A percentile compares a stretch with the other conserved stretches of the same genome.
Evolutionary conservation across 1,140 invertebrate genomes (phyloP).

Genomic region (Thaumatotibia leucotreta): DNA sequence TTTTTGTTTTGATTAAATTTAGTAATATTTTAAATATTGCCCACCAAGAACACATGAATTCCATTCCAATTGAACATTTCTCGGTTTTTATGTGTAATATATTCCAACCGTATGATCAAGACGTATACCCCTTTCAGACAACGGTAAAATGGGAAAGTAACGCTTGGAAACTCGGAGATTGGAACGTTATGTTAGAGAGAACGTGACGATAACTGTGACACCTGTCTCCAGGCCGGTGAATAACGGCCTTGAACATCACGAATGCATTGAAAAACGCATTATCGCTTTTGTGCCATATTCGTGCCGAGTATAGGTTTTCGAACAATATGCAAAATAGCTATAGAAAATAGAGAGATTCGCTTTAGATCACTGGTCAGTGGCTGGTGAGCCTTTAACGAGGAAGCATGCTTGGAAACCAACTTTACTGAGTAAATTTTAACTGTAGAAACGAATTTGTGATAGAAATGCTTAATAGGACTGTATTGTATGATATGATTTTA

Average conservation of each 20-base stretch:
- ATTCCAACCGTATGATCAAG: background rate
- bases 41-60: background rate
- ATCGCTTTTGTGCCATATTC: constrained; percentile 42
- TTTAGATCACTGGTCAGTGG: background rate
- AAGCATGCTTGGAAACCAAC: too few species aligned
- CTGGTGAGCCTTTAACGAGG: too few species aligned
- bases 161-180: constrained; percentile 32
- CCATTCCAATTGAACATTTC: background rate
- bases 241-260: constrained; percentile 50
- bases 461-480: too few species aligned
- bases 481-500: too few species aligned
- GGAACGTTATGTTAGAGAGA: constrained; percentile 28
- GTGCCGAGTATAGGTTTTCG: constrained; percentile 31
- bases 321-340: constrained; percentile 28
- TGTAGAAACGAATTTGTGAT: too few species aligned
- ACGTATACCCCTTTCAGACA: constrained; percentile 10
- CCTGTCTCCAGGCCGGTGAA: constrained; percentile 43
- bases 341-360: background rate
- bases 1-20: background rate
- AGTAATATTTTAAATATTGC: background rate
- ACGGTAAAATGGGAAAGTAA: constrained; percentile 34
- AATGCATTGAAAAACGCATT: constrained; percentile 49
- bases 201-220: constrained; percentile 45
- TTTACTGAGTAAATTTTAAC: too few species aligned
- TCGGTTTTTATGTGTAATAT: background rate